Evolutionary conservation across 2,888 invertebrate species (phyloP), one percentile per base, ranked within the genome.

Genomic region (Tipula vernalis): DNA sequence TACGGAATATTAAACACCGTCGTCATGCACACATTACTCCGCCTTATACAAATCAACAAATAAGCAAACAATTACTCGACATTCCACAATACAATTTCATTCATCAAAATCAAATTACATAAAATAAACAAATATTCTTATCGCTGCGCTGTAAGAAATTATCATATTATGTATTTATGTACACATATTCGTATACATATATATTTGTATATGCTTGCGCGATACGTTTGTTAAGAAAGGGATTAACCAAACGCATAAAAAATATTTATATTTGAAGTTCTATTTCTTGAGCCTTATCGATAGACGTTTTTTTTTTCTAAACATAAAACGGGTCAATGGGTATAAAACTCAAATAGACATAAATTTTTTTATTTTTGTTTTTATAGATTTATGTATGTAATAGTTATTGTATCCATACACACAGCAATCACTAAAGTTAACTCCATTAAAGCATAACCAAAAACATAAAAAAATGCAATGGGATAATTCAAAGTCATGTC

Each of bases 51-150:
- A 71, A 71, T 71, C 71, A 71, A 71, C 71, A 71, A 71, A 18
- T 71, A 71, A 71, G 71, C 71, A 71, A 71, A 71, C 71, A 71
- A 71, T 71, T 71, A 71, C 28, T 51, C 15, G 51, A 71, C 18
- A 71, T 71, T 71, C 28, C 71, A 71, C 71, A 71, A 71, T 71
- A 71, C 71, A 71, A 71, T 71, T 71, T 71, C 71, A 71, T 71
- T 71, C 71, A 71, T 71, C 71, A 71, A 71, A 71, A 71, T 71
- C 71, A 71, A 71, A 71, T 71, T 71, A 71, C 71, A 71, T 71
- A 71, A 71, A 71, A 71, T 28, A 71, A 71, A 71, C 71, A 71
- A 71, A 71, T 71, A 28, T 71, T 18, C 28, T 71, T 71, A 71
- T 71, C 71, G 71, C 71, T 2, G 71, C 71, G 5, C 39, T 71